Evolutionary conservation across 2,797 vertebrate genomes (phyloP).

Genomic region (Bryconaethiops microstoma): DNA sequence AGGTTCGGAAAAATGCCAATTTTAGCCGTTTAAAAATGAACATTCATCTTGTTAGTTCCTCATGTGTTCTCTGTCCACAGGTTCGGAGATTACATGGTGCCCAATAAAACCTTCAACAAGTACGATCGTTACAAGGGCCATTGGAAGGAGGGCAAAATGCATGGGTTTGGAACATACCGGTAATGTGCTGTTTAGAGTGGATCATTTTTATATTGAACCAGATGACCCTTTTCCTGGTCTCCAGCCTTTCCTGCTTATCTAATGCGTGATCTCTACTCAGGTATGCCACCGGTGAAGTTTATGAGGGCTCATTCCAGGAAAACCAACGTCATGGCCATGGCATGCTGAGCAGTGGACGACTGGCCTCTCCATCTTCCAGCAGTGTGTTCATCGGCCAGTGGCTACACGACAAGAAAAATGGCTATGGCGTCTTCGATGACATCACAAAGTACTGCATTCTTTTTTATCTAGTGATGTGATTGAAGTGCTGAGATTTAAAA

Average conservation of each 20-base stretch:
- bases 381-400: conserved; percentile 97
- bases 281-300: conserved; percentile 89
- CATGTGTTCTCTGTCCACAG: conserved; percentile 64
- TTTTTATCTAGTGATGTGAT: too few species aligned
- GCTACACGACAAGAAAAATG: conserved; percentile 89
- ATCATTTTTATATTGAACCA: not conserved
- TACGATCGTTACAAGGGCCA: conserved; percentile 88
- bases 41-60: not conserved
- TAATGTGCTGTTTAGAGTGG: conserved; percentile 61
- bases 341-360: conserved; percentile 89
- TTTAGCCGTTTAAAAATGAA: not conserved
- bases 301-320: conserved; percentile 94
- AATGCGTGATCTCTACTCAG: conserved; percentile 66
- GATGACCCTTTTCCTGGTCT: not conserved
- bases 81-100: conserved; percentile 83
- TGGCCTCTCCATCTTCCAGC: conserved; percentile 85
- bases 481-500: too few species aligned
- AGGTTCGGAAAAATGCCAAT: conserved; percentile 58
- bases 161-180: conserved; percentile 93
- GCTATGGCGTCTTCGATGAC: conserved; percentile 94
- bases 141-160: conserved; percentile 96
- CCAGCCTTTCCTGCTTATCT: not conserved
- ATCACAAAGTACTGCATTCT: conserved; percentile 85
- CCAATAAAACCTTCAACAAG: conserved; percentile 85
- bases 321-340: conserved; percentile 92